These are phyloP conservation scores for Zygaena filipendulae DNA, from an alignment of 2,888 invertebrate genomes.

Conservation along the genomic window DNA sequence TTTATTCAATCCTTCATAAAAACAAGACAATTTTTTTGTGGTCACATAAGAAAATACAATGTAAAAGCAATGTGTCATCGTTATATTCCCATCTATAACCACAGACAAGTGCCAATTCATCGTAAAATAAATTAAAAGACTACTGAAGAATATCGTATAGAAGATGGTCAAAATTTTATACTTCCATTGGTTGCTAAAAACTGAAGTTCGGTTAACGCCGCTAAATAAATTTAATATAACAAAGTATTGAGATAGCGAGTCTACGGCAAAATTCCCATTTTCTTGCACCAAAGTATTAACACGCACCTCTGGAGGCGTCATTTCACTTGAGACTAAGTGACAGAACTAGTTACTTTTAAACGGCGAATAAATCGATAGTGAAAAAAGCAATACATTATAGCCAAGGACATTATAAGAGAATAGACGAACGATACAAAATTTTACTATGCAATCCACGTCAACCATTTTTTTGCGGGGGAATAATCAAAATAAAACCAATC, in stretches of 20 bases:
- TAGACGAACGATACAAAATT: too few relatives aligned
- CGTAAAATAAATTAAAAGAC: constrained; percentile 1
- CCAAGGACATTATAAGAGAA: too few relatives aligned
- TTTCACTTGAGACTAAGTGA: too few relatives aligned
- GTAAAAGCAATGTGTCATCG: constrained; percentile 12
- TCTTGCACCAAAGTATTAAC: constrained; percentile 12
- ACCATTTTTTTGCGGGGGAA: too few relatives aligned
- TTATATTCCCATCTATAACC: constrained; percentile 1
- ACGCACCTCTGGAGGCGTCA: constrained; percentile 10
- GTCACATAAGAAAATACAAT: constrained; percentile 9
- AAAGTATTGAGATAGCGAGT: constrained; percentile 14
- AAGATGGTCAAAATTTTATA: constrained; percentile 4
- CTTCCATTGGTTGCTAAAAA: constrained; percentile 10
- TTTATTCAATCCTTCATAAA: constrained; percentile 15
- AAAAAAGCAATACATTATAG: too few relatives aligned
- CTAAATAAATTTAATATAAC: constrained; percentile 10
- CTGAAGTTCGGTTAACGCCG: constrained; percentile 15
- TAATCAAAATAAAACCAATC: too few relatives aligned
- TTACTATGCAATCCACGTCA: too few relatives aligned
- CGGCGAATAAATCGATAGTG: too few relatives aligned
- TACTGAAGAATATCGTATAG: constrained; percentile 5
- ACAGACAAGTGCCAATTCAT: background rate
- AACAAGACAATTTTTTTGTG: constrained; percentile 10
- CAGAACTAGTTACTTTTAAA: too few relatives aligned
- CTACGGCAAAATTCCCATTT: constrained; percentile 7